These are phyloP conservation scores for Acronicta alni DNA, from an alignment of 2,888 invertebrate species.

Conservation along the genomic window DNA sequence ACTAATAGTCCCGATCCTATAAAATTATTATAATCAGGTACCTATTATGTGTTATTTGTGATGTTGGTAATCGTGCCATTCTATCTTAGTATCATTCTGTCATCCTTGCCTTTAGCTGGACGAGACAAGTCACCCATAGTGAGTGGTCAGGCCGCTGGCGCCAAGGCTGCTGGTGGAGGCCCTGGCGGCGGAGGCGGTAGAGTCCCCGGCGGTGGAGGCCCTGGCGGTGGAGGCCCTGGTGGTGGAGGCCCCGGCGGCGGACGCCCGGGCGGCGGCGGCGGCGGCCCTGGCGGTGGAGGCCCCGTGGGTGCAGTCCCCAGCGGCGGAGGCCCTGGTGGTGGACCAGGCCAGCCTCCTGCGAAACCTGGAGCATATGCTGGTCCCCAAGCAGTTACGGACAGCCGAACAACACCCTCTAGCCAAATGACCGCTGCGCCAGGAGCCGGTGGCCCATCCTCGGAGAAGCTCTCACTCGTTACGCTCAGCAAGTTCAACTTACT, in stretches of 20 bases:
- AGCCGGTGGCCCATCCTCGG: slow-evolving; percentile 52
- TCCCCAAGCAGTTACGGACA: background rate
- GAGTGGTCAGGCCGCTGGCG: background rate
- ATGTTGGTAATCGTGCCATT: no score
- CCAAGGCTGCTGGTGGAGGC: background rate
- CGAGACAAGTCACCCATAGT: background rate
- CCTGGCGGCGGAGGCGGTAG: background rate
- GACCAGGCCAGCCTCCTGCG: background rate
- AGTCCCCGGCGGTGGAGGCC: background rate
- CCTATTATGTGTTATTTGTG: no score
- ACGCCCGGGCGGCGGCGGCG: background rate
- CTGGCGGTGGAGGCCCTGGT: no score
- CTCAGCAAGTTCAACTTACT: slow-evolving; percentile 81
- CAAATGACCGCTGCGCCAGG: slow-evolving; percentile 1
- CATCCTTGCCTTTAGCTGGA: slow-evolving; percentile 2
- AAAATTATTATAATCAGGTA: no score
- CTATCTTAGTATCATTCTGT: background rate
- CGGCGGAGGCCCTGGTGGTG: background rate
- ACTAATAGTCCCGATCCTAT: no score
- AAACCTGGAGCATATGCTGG: background rate
- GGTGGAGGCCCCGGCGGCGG: background rate
- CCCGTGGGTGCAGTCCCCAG: background rate
- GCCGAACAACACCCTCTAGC: slow-evolving; percentile 27
- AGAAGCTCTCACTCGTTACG: slow-evolving; percentile 82
- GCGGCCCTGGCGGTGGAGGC: background rate